Base-by-base conservation (phyloP, 2,113 vertebrate genomes). In the Nothoprocta perdicaria region DNA sequence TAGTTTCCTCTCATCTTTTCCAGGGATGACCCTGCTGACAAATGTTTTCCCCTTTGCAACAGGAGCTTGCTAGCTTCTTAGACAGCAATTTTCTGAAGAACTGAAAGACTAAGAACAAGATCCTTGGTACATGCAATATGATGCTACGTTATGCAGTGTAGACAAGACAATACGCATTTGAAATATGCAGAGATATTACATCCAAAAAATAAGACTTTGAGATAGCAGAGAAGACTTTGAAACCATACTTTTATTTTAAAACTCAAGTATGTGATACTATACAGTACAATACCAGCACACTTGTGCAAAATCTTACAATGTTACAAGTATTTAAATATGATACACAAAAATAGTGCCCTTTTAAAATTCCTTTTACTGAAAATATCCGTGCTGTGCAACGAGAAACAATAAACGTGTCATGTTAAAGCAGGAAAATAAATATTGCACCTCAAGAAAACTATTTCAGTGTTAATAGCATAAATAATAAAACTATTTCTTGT, bases 171-270 rank as follows among this genome's bases (percentile, higher is more conserved):
- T 16, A 50, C 8, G 41, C 35, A 60, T 22, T 74, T 68, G 14
- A 0, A 14, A 31, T 14, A 43, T 8, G 31, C 46, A 92, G 72
- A n/a, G 9, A 89, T 53, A 80, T n/a, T 2, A 4, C 14, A 40
- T 15, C 9, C 43, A 10, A 57, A 74, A 50, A 48, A 8, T 73
- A 93, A 83, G 61, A 63, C 76, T 79, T 69, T 58, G 75, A 67
- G 52, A 45, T 35, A 88, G 89, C 76, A 75, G 0, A n/a, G 45
- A 93, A 14, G 71, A 90, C 74, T 96, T 97, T 95, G 86, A 97
- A 97, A 97, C 92, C 90, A 81, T 97, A 97, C 84, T 97, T 99
- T 99, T 99, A 98, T 98, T 99, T 97, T 96, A 95, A 97, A 98
- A 98, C 95, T 98, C 97, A 98, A 97, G 98, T 98, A 97, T 96